phyloP scores from a whole-genome alignment of 2,113 vertebrate species.

The Tenebrosternarchus preto region DNA sequence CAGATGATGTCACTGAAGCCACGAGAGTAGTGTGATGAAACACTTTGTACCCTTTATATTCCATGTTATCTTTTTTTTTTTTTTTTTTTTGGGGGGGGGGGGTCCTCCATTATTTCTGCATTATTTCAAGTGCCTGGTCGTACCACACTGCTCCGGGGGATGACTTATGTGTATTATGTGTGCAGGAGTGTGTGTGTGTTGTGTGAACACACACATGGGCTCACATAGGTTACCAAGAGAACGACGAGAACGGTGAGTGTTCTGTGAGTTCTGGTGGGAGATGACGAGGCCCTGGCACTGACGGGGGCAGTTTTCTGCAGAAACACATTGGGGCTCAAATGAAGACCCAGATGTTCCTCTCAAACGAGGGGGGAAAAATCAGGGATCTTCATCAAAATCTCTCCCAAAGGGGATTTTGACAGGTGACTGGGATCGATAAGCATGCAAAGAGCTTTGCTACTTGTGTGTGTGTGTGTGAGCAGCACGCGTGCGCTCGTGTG shows the following conservation, averaged over 20 bases:
- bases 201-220: background rate
- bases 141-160: background rate
- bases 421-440: background rate
- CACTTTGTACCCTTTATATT: background rate
- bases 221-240: too few relatives aligned
- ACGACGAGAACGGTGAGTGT: too few relatives aligned
- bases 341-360: background rate
- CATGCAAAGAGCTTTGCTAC: too few relatives aligned
- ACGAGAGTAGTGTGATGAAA: background rate
- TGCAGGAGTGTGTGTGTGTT: too few relatives aligned
- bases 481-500: too few relatives aligned
- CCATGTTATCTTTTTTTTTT: background rate
- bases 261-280: background rate
- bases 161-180: too few relatives aligned
- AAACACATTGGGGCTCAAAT: background rate
- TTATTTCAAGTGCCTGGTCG: background rate
- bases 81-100: too few relatives aligned
- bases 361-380: background rate
- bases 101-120: too few relatives aligned
- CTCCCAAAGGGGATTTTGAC: background rate
- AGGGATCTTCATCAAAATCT: conserved; percentile 9
- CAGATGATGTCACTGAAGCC: background rate
- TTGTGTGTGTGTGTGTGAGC: too few relatives aligned
- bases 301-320: too few relatives aligned
- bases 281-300: too few relatives aligned